Evolutionary conservation across 2,113 vertebrate genomes (phyloP).

Genomic region (Speoplatyrhinus poulsoni): DNA sequence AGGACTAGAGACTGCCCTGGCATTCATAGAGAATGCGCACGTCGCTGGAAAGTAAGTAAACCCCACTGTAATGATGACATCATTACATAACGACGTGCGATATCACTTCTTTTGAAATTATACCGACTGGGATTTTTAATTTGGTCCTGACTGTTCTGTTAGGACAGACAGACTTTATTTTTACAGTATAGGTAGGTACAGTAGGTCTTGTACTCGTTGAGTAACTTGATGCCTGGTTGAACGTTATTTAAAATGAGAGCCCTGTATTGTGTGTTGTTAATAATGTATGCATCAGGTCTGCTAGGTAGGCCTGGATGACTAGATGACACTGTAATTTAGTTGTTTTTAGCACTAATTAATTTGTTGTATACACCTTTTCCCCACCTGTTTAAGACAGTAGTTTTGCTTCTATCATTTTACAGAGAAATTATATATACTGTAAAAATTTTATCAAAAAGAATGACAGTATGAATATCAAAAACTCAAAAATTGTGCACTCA

Average conservation of each 20-base stretch:
- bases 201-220: background rate
- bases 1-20: conserved; percentile 91
- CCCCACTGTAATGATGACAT: background rate
- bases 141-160: background rate
- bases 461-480: no score
- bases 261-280: background rate
- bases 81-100: background rate
- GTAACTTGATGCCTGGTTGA: conserved; percentile 30
- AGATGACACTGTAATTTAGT: background rate
- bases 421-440: no score
- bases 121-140: background rate
- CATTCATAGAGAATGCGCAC: conserved; percentile 90
- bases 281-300: background rate
- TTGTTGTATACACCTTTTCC: no score
- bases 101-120: background rate
- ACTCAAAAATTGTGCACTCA: no score
- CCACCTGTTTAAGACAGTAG: no score
- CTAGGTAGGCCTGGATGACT: background rate
- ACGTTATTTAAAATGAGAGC: conserved; percentile 32
- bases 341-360: background rate
- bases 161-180: no score
- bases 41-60: conserved; percentile 92
- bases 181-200: no score
- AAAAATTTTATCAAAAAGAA: no score
- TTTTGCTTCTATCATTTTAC: no score